Base-by-base conservation (phyloP, 2,113 vertebrate species). In the Tiliqua scincoides region DNA sequence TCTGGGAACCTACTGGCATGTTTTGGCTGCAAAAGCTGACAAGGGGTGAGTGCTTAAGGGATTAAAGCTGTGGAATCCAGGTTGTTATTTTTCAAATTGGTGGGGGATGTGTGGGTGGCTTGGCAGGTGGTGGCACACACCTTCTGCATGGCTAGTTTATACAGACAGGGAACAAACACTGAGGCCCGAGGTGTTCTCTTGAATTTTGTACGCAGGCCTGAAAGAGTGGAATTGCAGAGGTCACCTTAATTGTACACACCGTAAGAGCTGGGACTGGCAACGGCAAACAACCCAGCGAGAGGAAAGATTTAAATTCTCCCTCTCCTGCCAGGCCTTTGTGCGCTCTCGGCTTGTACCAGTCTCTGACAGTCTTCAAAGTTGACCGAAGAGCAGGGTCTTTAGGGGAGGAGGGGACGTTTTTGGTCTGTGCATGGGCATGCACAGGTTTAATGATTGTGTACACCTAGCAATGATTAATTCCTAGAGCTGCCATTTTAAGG, bases 401-500 rank as follows among this genome's bases (percentile, higher is more conserved):
- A 18, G 25, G 14, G 43, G 23, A 27, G 73, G 74, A 18, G n/a
- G 83, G 59, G 4, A 37, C 32, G 1, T 14, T 23, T 25, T 7
- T n/a, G n/a, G 75, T 52, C 48, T 37, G 32, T 18, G 21, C 32
- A 10, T 23, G 54, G 21, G 23, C 79, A 18, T 32, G 43, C 65
- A 52, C 79, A 82, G 27, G 52, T 70, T 70, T 70, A 70, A 70
- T 52, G n/a, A 57, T 35, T 70, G 20, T 17, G 32, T 7, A 3
- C 32, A 1, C 21, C 57, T 73, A 78, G 63, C 48, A 85, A 85
- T 85, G 4, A 85, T 85, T 79, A 76, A 82, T 11, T 57, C 32
- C 61, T 59, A 2, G 72, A 73, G 88, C 90, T 90, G 88, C 88
- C 82, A 84, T 86, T 85, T 90, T 89, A 82, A 87, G 85, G 84